Evolutionary conservation across 2,888 invertebrate genomes (phyloP).

Genomic region (Tryphoninae sp.): DNA sequence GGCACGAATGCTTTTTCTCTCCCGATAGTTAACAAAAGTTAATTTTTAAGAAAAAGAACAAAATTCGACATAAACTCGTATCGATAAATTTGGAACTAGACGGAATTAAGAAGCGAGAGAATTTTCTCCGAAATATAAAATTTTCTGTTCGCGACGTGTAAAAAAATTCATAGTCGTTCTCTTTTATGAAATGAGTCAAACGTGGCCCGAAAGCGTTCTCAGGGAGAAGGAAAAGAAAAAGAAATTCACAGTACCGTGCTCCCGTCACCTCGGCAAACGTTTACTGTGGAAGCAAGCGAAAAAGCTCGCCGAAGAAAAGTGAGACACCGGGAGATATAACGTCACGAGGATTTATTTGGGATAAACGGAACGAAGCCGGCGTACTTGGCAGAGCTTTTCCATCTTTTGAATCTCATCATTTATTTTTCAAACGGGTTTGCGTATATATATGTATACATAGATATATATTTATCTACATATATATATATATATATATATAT

Average conservation of each 20-base stretch:
- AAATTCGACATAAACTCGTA: too few relatives aligned
- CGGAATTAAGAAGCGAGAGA: not conserved
- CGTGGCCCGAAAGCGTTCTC: not conserved
- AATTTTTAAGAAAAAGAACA: too few relatives aligned
- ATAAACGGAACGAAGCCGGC: slow-evolving; percentile 33
- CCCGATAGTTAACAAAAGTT: too few relatives aligned
- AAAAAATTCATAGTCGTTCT: slow-evolving; percentile 9
- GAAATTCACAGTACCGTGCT: not conserved
- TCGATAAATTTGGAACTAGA: not conserved
- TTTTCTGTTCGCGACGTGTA: not conserved
- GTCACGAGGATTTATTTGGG: slow-evolving; percentile 42
- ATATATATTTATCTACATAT: not conserved
- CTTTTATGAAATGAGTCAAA: not conserved
- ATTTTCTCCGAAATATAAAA: not conserved
- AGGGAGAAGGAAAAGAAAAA: not conserved
- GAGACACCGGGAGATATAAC: slow-evolving; percentile 12
- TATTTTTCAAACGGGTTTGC: slow-evolving; percentile 33
- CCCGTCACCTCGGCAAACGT: slow-evolving; percentile 7
- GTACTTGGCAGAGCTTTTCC: slow-evolving; percentile 38
- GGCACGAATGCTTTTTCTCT: too few relatives aligned
- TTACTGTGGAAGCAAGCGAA: not conserved
- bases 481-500: not conserved
- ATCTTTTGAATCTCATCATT: slow-evolving; percentile 53
- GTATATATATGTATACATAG: not conserved
- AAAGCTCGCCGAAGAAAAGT: slow-evolving; percentile 3